phyloP scores from a whole-genome alignment of 92 coral and sea anemone species.

The Epizoanthus fatuus region DNA sequence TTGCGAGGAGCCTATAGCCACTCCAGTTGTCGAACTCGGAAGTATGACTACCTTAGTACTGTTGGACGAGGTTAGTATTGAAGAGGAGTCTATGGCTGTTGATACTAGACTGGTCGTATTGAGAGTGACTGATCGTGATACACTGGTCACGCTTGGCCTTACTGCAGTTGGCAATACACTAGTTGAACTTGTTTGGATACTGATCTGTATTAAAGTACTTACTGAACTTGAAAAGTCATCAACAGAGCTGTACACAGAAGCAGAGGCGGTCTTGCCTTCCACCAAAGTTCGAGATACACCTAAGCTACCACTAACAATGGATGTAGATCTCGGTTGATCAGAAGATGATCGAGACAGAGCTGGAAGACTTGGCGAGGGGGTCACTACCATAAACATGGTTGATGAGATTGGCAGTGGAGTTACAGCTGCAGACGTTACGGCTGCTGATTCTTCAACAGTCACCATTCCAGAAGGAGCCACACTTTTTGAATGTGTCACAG shows the following conservation, averaged over 20 bases:
- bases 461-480: not conserved
- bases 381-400: not conserved
- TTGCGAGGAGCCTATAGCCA: not conserved
- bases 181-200: not conserved
- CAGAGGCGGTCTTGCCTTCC: not conserved
- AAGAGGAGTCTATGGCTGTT: not conserved
- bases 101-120: not conserved
- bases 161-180: not conserved
- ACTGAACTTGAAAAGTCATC: not conserved
- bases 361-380: not conserved
- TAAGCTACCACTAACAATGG: not conserved
- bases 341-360: not conserved
- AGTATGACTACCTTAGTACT: not conserved
- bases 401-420: not conserved
- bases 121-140: not conserved
- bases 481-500: not conserved
- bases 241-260: not conserved
- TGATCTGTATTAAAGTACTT: not conserved
- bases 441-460: not conserved
- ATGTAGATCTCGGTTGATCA: not conserved
- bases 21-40: not conserved
- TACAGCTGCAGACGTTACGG: not conserved
- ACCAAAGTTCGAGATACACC: not conserved
- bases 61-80: too few species aligned
- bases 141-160: not conserved